A percentile compares a stretch with the other conserved stretches of the same genome.
phyloP scores from a whole-genome alignment of 2,888 invertebrate genomes.

The Lingula anatina region DNA sequence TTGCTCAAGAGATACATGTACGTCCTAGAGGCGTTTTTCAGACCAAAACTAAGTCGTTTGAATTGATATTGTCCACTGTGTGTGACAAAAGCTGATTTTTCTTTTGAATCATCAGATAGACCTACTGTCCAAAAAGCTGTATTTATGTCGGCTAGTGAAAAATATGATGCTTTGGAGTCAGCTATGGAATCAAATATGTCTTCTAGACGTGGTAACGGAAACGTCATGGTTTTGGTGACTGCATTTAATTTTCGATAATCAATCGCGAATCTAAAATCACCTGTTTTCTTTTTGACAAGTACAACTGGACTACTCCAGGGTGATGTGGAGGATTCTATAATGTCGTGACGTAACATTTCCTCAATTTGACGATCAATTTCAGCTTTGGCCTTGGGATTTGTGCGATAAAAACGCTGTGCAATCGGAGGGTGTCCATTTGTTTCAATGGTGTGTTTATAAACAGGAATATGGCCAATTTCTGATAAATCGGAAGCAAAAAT shows the following conservation, averaged over 20 bases:
- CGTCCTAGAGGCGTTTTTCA: too few species aligned
- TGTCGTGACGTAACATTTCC: neutral
- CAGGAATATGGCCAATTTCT: too few species aligned
- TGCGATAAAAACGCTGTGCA: too few species aligned
- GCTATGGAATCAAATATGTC: neutral
- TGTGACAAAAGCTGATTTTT: slow-evolving; percentile 2
- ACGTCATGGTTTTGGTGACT: neutral
- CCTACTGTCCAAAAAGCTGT: neutral
- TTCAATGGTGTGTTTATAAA: slow-evolving; percentile 16
- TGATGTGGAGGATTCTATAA: neutral
- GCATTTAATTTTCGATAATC: too few species aligned
- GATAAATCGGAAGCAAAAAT: too few species aligned
- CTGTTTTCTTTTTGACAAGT: neutral
- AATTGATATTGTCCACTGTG: neutral
- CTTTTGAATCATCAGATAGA: neutral
- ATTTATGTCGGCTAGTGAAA: too few species aligned
- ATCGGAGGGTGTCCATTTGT: slow-evolving; percentile 4
- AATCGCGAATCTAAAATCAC: neutral
- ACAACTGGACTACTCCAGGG: neutral
- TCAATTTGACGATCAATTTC: neutral
- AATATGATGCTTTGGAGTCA: neutral
- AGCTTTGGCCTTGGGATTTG: neutral
- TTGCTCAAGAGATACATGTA: too few species aligned
- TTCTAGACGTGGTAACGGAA: neutral
- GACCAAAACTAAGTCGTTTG: too few species aligned